These are phyloP conservation scores for Taurulus bubalis DNA, from an alignment of 2,113 vertebrate species.

Conservation along the genomic window DNA sequence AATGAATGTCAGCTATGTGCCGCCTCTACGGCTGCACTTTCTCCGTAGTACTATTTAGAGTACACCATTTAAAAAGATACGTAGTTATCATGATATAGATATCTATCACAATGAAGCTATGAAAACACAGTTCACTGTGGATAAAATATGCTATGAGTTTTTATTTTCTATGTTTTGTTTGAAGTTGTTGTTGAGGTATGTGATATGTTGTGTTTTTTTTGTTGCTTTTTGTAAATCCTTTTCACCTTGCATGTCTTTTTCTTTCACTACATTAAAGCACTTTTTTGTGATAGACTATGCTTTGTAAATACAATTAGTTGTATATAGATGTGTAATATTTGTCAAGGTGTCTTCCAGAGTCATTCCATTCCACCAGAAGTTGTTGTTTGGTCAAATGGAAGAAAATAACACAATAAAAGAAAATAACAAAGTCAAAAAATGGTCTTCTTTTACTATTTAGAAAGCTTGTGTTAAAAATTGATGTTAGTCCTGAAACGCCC, in stretches of 20 bases:
- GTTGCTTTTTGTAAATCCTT: conserved; percentile 54
- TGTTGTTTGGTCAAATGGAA: conserved; percentile 19
- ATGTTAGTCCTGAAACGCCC: neutral
- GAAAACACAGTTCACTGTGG: conserved; percentile 50
- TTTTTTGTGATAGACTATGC: conserved; percentile 61
- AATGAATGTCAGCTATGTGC: conserved; percentile 54
- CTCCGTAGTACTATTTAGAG: conserved; percentile 74
- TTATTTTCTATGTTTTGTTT: conserved; percentile 16
- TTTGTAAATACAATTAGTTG: conserved; percentile 47
- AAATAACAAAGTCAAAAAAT: neutral
- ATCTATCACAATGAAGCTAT: conserved; percentile 80
- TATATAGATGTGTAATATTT: conserved; percentile 1
- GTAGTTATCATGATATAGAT: conserved; percentile 56
- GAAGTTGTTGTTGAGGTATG: conserved; percentile 18
- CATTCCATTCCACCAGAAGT: neutral
- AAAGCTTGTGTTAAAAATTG: neutral
- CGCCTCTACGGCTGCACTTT: conserved; percentile 42
- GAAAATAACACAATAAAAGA: conserved; percentile 29
- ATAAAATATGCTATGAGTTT: conserved; percentile 67
- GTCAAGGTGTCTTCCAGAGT: neutral
- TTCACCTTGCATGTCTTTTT: conserved; percentile 55
- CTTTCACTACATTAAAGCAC: conserved; percentile 90
- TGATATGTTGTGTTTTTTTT: conserved; percentile 9
- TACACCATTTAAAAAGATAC: conserved; percentile 63
- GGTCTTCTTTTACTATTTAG: neutral